Conservation (phyloP, 2,113 vertebrate species). For the Rhinoderma darwinii region DNA sequence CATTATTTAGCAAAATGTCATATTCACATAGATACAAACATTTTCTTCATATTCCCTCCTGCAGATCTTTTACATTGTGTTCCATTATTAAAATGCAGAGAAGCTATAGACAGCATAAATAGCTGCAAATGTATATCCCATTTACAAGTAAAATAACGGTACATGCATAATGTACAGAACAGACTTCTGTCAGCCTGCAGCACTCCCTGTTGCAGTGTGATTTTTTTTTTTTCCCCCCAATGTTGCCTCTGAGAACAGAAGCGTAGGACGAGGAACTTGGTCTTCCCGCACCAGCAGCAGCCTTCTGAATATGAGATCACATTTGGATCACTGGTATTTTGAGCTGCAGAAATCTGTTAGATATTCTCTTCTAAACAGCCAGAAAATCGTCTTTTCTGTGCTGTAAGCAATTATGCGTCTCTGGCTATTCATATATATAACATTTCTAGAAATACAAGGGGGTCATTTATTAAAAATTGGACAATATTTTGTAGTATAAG, state of each 20-base stretch:
- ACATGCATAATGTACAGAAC: neutral
- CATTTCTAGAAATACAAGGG: neutral
- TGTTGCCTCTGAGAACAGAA: slow-evolving; percentile 45
- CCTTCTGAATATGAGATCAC: slow-evolving; percentile 50
- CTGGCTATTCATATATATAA: neutral
- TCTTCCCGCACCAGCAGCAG: slow-evolving; percentile 52
- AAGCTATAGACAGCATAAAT: neutral
- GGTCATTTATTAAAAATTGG: neutral
- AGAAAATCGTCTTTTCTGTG: neutral
- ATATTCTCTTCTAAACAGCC: slow-evolving; percentile 20
- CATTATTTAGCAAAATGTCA: neutral
- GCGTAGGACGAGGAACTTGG: slow-evolving; percentile 53
- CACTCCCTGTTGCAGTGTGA: slow-evolving; percentile 21
- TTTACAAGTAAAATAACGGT: slow-evolving; percentile 26
- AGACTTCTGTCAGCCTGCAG: neutral
- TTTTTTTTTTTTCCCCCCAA: slow-evolving; percentile 25
- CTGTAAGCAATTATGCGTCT: neutral
- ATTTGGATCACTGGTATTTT: slow-evolving; percentile 55
- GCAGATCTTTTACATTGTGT: neutral
- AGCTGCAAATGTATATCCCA: slow-evolving; percentile 6
- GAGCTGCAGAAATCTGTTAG: slow-evolving; percentile 55
- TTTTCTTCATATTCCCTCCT: neutral
- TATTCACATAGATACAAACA: neutral
- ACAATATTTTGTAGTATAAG: too few species aligned
- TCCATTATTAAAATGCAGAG: neutral